A percentile compares a stretch with the other conserved stretches of the same genome.
Conservation (phyloP, 2,888 invertebrate species). For the Byasa hedistus region DNA sequence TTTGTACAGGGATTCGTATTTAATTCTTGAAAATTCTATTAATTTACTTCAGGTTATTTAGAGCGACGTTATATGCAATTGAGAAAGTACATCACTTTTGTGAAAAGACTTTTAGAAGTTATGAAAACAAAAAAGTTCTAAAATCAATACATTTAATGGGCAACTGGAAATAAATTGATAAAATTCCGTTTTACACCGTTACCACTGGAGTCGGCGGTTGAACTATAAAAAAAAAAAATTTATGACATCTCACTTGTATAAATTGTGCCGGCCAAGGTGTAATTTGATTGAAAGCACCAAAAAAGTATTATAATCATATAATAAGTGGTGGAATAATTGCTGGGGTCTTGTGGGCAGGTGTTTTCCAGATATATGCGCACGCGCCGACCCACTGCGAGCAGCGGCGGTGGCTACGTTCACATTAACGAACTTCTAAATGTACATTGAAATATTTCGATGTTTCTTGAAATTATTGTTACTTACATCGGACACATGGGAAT, state of each 20-base stretch:
- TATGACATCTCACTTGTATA: conserved; percentile 77
- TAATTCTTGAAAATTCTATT: conserved; percentile 31
- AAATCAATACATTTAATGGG: conserved; percentile 8
- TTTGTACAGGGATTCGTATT: conserved; percentile 33
- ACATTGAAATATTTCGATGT: conserved; percentile 24
- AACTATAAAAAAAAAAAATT: conserved; percentile 60
- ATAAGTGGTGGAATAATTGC: conserved; percentile 79
- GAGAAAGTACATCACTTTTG: conserved; percentile 12
- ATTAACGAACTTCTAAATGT: conserved; percentile 42
- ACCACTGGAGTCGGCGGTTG: conserved; percentile 48
- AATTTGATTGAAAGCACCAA: conserved; percentile 81
- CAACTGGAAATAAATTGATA: conserved; percentile 35
- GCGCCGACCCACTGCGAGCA: conserved; percentile 52
- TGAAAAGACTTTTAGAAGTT: conserved; percentile 3
- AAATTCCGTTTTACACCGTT: conserved; percentile 64
- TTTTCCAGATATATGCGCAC: conserved; percentile 48
- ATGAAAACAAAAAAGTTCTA: conserved; percentile 7
- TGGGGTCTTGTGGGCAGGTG: conserved; percentile 74
- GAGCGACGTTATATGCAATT: conserved; percentile 33
- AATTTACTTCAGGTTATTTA: conserved; percentile 30
- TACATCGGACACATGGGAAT: conserved; percentile 10
- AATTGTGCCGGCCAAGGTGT: conserved; percentile 75
- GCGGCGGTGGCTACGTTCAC: conserved; percentile 55
- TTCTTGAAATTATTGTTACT: conserved; percentile 23
- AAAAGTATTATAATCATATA: conserved; percentile 78